phyloP scores from a whole-genome alignment of 2,888 invertebrate genomes.

The Protonemura montana region DNA sequence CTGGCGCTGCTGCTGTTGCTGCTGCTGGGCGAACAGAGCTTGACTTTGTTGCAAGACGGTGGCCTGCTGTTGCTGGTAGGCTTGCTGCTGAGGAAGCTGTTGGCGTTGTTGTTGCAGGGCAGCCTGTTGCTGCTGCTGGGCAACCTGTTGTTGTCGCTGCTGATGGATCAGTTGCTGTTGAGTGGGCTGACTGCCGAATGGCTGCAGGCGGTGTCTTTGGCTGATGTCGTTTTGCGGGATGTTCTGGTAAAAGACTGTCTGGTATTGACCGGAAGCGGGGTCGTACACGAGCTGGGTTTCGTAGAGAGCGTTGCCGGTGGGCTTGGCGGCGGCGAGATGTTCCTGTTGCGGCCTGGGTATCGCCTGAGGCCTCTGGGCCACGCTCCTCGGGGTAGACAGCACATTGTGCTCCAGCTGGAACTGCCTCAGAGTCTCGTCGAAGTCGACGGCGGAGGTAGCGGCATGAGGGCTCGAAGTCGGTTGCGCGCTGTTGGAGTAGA shows the following conservation, averaged over 20 bases:
- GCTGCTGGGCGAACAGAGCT: conserved; percentile 70
- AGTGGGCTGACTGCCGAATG: conserved; percentile 72
- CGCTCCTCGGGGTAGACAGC: conserved; percentile 63
- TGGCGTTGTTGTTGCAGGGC: conserved; percentile 64
- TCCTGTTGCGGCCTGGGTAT: conserved; percentile 57
- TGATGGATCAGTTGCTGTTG: conserved; percentile 69
- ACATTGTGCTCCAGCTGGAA: conserved; percentile 73
- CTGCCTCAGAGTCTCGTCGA: conserved; percentile 78
- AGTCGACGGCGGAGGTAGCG: conserved; percentile 60
- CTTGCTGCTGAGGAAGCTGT: conserved; percentile 69
- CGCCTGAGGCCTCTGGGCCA: conserved; percentile 40
- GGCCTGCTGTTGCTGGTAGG: conserved; percentile 69
- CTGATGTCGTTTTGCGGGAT: conserved; percentile 76
- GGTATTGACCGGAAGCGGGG: conserved; percentile 78
- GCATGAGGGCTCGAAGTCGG: conserved; percentile 50
- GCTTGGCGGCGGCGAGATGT: conserved; percentile 54
- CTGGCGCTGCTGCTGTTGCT: conserved; percentile 75
- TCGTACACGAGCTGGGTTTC: conserved; percentile 81
- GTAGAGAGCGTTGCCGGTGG: conserved; percentile 72
- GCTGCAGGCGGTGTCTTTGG: conserved; percentile 77
- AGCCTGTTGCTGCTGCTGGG: conserved; percentile 67
- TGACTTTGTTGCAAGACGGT: conserved; percentile 70
- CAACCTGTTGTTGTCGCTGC: conserved; percentile 71
- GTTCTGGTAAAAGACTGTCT: conserved; percentile 78
- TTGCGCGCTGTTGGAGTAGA: conserved; percentile 54